Evolutionary conservation across 1,140 invertebrate genomes (phyloP).

Genomic region (silkworm (Bombyx mori)): ASM3026992v2 NC_085131.1:13198501-13199000

Average conservation of each 20-base stretch:
- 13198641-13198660: constrained; percentile 57
- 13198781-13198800: constrained; percentile 61
- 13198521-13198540: constrained; percentile 37
- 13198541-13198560: constrained; percentile 53
- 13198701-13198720: constrained; percentile 49
- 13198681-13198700: constrained; percentile 56
- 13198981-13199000: constrained; percentile 45
- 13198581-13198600: constrained; percentile 59
- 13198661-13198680: constrained; percentile 56
- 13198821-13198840: constrained; percentile 31
- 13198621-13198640: constrained; percentile 62
- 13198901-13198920: constrained; percentile 60
- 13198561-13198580: constrained; percentile 50
- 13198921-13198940: constrained; percentile 52
- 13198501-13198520: constrained; percentile 48
- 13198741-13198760: constrained; percentile 56
- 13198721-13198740: constrained; percentile 38
- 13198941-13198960: constrained; percentile 57
- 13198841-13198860: constrained; percentile 54
- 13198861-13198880: constrained; percentile 61
- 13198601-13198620: constrained; percentile 34
- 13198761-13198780: constrained; percentile 58
- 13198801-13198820: constrained; percentile 62
- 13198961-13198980: constrained; percentile 42
- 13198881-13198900: constrained; percentile 62